Base-by-base conservation (phyloP, 2,888 invertebrate species). In the Zelleria hepariella region DNA sequence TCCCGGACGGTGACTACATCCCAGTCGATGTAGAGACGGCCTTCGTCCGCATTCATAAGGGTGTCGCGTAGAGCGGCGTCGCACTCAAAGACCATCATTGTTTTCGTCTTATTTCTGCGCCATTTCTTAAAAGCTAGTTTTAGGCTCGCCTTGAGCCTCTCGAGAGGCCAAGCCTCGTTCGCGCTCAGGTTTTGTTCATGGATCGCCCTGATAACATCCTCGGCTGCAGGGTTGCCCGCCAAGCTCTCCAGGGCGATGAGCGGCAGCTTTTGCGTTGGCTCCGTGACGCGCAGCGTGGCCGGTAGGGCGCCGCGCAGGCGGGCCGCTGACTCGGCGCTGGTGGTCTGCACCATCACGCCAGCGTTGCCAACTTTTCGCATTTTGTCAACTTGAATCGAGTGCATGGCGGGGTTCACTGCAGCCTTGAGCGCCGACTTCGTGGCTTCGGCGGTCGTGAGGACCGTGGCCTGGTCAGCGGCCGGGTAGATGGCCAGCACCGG, bases 341-440 rank as follows among this genome's bases (percentile, higher is more conserved):
- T 86, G 32, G 32, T 32, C 32, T 32, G 32, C 5, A 32, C 32
- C 6, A 32, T 10, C 32, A 32, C 32, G 84, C 78, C 79, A 78
- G 82, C 83, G 77, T 72, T 81, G 80, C 77, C 78, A 32, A 32
- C 32, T 10, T 32, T 32, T 5, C 32, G 32, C 6, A 32, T 62
- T 5, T 49, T 55, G 0, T 63, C 64, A 62, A 61, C 65, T 8
- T 51, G 49, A 53, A 64, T 63, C 5, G 64, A 57, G 53, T 65
- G 51, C 0, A 63, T 32, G 32, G 32, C 32, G 6, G 32, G 32
- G 10, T 32, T 10, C 10, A 32, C 10, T 32, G 32, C 32, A 32
- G 6, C 10, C 5, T 10, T 5, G 32, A 32, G 5, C 10, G 32
- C 32, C 6, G 32, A 5, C 32, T 32, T 32, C 6, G 32, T 32